These are phyloP conservation scores for Ceratothoa steindachneri DNA, from an alignment of 2,888 invertebrate genomes.

Conservation along the genomic window DNA sequence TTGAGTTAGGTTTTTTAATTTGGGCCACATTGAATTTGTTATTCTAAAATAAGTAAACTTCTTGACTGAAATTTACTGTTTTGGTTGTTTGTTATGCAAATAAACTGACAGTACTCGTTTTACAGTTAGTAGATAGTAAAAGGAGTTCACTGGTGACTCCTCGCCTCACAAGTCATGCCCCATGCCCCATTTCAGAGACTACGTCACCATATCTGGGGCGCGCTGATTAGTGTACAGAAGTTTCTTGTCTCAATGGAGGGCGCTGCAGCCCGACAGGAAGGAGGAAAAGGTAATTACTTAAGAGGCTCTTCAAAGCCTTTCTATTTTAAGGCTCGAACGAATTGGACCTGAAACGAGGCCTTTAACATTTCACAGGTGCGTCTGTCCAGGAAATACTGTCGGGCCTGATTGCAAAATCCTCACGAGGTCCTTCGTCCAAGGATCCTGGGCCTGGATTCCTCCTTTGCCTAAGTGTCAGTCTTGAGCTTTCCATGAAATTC, in stretches of 20 bases:
- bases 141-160: slow-evolving; percentile 37
- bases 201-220: not conserved
- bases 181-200: slow-evolving; percentile 11
- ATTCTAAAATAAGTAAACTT: no score
- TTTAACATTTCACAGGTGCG: slow-evolving; percentile 25
- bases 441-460: slow-evolving; percentile 36
- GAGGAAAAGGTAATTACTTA: slow-evolving; percentile 13
- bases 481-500: slow-evolving; percentile 30
- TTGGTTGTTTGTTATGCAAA: no score
- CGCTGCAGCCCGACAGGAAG: slow-evolving; percentile 13
- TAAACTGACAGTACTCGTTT: no score
- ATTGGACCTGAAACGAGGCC: no score
- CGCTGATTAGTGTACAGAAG: not conserved
- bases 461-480: slow-evolving; percentile 30
- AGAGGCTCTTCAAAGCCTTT: no score
- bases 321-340: no score
- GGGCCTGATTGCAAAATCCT: slow-evolving; percentile 33
- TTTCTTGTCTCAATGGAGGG: slow-evolving; percentile 36
- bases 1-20: no score
- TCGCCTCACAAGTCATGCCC: slow-evolving; percentile 4
- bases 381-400: slow-evolving; percentile 32
- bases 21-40: no score
- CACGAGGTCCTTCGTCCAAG: slow-evolving; percentile 24
- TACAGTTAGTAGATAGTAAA: slow-evolving; percentile 41
- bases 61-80: no score